A percentile compares a stretch with the other conserved stretches of the same genome.
phyloP scores from a whole-genome alignment of 1,140 invertebrate genomes.

The Hydropsyche tenuis region DNA sequence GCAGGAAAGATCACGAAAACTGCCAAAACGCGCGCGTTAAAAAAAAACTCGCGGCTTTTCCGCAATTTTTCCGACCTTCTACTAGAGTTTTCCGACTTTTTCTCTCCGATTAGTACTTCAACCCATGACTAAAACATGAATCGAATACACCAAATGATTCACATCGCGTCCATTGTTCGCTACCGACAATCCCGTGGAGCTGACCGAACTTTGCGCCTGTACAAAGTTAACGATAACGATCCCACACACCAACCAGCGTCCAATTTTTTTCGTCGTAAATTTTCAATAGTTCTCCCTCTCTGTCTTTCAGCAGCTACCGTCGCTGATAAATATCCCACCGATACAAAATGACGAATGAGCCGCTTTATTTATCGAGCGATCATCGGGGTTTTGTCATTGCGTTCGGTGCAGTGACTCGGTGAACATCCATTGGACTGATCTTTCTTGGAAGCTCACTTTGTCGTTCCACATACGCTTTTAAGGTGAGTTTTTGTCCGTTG shows the following conservation, averaged over 20 bases:
- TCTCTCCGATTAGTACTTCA: no score
- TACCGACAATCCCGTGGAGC: background rate
- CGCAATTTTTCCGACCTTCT: background rate
- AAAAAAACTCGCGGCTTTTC: background rate
- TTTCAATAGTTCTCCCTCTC: no score
- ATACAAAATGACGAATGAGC: slow-evolving; percentile 19
- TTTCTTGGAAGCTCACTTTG: no score
- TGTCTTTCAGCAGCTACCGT: no score
- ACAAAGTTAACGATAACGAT: slow-evolving; percentile 39
- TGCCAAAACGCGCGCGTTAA: no score
- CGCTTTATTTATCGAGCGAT: slow-evolving; percentile 41
- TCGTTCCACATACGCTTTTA: no score
- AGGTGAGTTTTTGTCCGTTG: no score
- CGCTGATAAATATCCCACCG: no score
- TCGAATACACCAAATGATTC: background rate
- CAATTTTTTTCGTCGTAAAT: no score
- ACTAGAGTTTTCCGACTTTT: no score
- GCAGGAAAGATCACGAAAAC: no score
- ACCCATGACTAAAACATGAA: background rate
- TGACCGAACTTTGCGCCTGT: slow-evolving; percentile 32
- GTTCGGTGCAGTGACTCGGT: slow-evolving; percentile 32
- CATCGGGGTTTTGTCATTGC: slow-evolving; percentile 42
- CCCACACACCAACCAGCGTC: background rate
- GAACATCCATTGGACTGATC: slow-evolving; percentile 13
- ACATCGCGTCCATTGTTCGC: background rate